Percentiles rank a stretch among this genome's conserved stretches.
Evolutionary conservation across 2,113 vertebrate species (phyloP).

Genomic region (Melozone crissalis): DNA sequence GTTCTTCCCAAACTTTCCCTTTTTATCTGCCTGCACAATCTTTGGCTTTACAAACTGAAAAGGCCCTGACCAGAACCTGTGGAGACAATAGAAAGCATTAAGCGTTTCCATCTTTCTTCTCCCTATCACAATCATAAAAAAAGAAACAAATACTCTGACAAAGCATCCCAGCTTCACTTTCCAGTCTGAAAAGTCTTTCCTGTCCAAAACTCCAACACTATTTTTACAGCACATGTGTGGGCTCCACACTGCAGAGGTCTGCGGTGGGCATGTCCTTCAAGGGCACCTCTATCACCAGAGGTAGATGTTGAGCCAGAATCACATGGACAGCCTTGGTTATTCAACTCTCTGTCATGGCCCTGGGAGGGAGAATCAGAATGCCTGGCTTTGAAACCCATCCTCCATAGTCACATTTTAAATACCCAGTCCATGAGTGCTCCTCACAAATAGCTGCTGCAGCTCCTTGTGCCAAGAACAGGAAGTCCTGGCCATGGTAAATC

Average conservation of each 20-base stretch:
- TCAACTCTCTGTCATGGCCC: neutral
- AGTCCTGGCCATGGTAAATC: neutral
- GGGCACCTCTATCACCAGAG: neutral
- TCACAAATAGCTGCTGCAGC: neutral
- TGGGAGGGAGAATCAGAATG: neutral
- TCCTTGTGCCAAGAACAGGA: neutral
- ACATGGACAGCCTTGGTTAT: accelerated
- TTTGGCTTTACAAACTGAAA: neutral
- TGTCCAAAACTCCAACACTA: neutral
- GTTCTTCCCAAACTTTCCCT: neutral
- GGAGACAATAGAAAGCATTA: neutral
- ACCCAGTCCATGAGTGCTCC: neutral
- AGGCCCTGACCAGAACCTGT: neutral
- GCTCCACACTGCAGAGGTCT: neutral
- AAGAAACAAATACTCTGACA: neutral
- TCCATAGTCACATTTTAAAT: neutral
- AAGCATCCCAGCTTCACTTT: neutral
- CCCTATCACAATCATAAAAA: neutral
- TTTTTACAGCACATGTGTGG: neutral
- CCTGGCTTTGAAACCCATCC: neutral
- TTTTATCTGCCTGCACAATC: neutral
- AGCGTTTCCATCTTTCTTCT: neutral
- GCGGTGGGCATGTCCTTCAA: neutral
- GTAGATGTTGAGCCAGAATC: neutral
- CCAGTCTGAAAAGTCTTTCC: neutral